Evolutionary conservation across 2,888 invertebrate genomes (phyloP).

Genomic region (Quadriops clusia): DNA sequence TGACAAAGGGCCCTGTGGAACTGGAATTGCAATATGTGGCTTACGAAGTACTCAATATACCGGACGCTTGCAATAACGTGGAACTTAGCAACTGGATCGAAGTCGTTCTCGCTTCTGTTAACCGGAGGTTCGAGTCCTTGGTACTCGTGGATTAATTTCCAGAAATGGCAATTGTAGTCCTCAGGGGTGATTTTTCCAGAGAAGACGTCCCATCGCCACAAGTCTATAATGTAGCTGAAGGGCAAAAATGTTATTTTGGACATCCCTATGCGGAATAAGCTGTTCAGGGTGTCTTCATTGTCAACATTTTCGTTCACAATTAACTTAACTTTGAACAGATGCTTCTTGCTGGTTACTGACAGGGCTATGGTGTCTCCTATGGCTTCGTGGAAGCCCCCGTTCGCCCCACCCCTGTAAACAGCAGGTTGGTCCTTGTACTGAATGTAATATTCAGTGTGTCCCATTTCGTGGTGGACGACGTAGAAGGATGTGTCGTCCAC

Average conservation of each 20-base stretch:
- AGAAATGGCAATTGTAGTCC: slow-evolving; percentile 33
- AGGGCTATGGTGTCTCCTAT: slow-evolving; percentile 49
- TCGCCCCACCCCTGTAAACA: slow-evolving; percentile 39
- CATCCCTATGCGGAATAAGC: slow-evolving; percentile 36
- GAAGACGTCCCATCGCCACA: slow-evolving; percentile 46
- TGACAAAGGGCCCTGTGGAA: slow-evolving; percentile 56
- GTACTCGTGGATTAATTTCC: slow-evolving; percentile 26
- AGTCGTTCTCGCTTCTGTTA: slow-evolving; percentile 31
- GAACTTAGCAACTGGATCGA: slow-evolving; percentile 38
- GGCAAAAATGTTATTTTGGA: slow-evolving; percentile 42
- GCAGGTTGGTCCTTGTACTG: slow-evolving; percentile 45
- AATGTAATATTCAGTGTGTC: slow-evolving; percentile 52
- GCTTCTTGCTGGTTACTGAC: slow-evolving; percentile 43
- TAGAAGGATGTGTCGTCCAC: slow-evolving; percentile 45
- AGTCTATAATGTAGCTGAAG: slow-evolving; percentile 43
- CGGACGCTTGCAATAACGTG: slow-evolving; percentile 36
- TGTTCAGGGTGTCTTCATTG: slow-evolving; percentile 36
- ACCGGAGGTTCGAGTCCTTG: slow-evolving; percentile 36
- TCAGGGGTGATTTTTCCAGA: slow-evolving; percentile 32
- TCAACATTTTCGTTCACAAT: slow-evolving; percentile 24
- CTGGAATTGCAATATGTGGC: slow-evolving; percentile 62
- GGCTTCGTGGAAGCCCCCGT: slow-evolving; percentile 51
- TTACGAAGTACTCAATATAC: slow-evolving; percentile 45
- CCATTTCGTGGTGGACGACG: slow-evolving; percentile 64
- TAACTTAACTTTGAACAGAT: slow-evolving; percentile 37